Base-by-base conservation (phyloP, 2,888 invertebrate genomes). In the Dendrolimus pini region DNA sequence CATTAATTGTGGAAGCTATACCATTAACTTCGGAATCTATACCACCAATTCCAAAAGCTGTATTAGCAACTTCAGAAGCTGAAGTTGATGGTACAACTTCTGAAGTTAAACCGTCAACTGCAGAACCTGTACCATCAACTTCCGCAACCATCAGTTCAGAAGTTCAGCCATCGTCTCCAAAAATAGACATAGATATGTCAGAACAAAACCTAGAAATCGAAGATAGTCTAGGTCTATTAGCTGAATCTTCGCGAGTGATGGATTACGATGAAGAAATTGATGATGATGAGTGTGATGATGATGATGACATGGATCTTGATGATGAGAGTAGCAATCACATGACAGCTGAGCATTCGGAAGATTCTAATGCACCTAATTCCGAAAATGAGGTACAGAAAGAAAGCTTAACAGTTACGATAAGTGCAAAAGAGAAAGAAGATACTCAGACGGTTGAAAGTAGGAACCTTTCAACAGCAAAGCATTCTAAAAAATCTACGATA, bases 201-300 rank as follows among this genome's bases (percentile, higher is more conserved):
- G 54, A 30, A 10, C n/a, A 13, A 61, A 56, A 60, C 53, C 74
- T 78, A 9, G 82, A 83, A 57, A 66, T 77, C 1, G 68, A 78
- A 0, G 91, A 91, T 58, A 84, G 80, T 56, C 72, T 91, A 1
- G 90, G 86, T 0, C 66, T 91, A 12, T 61, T 91, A n/a, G 85
- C 90, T 0, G 91, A 89, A 66, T 83, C 85, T 0, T 79, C 78
- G 0, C 74, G 83, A 41, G 69, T 83, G 1, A 72, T 82, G 62
- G 80, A 82, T 9, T 85, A 88, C 62, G 86, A 87, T 58, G 85
- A 87, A 41, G 85, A 85, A 2, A 76, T 71, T 9, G 74, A 74
- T 0, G 80, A 81, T 2, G 81, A 83, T n/a, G 80, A 82, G 41
- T 80, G 78, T 30, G 82, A 75, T 3, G 80, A 62, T 10, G 82